Evolutionary conservation across 2,797 vertebrate species (phyloP).

Genomic region (Sciaenops ocellatus): DNA sequence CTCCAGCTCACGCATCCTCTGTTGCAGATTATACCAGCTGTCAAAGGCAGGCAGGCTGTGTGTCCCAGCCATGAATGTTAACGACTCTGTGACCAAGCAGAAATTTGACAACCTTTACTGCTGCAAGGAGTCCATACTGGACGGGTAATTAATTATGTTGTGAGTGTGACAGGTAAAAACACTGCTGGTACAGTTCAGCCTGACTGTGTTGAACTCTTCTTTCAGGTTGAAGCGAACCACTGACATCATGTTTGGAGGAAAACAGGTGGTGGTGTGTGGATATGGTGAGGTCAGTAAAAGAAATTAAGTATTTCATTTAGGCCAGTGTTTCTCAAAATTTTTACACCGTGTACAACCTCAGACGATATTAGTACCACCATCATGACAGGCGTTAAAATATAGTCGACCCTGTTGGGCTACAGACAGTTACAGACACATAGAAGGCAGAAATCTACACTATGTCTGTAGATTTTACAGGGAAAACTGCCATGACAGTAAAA

Average conservation of each 20-base stretch:
- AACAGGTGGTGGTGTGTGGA: slow-evolving; percentile 92
- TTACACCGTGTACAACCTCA: too few relatives aligned
- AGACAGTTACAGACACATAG: too few relatives aligned
- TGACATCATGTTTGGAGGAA: slow-evolving; percentile 94
- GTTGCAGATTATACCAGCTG: slow-evolving; percentile 90
- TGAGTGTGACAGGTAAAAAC: slow-evolving; percentile 10
- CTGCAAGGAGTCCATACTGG: slow-evolving; percentile 94
- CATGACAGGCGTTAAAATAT: too few relatives aligned
- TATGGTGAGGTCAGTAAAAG: slow-evolving; percentile 91
- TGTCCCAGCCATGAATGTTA: slow-evolving; percentile 94
- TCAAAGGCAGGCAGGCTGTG: slow-evolving; percentile 92
- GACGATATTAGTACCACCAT: too few relatives aligned
- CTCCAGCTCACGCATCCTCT: background rate
- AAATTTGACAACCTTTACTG: slow-evolving; percentile 97
- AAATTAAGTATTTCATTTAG: too few relatives aligned
- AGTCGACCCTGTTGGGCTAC: too few relatives aligned
- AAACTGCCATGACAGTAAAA: too few relatives aligned
- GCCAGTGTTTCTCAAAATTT: too few relatives aligned
- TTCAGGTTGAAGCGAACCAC: slow-evolving; percentile 92
- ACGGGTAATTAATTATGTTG: slow-evolving; percentile 85
- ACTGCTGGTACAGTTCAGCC: background rate
- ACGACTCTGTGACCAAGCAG: slow-evolving; percentile 96
- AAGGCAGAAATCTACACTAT: too few relatives aligned
- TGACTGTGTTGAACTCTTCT: slow-evolving; percentile 30
- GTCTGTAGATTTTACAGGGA: too few relatives aligned